Percentiles rank a stretch among this genome's conserved stretches.
Conservation (phyloP, 2,113 vertebrate species). For the Ptilonorhynchus violaceus region DNA sequence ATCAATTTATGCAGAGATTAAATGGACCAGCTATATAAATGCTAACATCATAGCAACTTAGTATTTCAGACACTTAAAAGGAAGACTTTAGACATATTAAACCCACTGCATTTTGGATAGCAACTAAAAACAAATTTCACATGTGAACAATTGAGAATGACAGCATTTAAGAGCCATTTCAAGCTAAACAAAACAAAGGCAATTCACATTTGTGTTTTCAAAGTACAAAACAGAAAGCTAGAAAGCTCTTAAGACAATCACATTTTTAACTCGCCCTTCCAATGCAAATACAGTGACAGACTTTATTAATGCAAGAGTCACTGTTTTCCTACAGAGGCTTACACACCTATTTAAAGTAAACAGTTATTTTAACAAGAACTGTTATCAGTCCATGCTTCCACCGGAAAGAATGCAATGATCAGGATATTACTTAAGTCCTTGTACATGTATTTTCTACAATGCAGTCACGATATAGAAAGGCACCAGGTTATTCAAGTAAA, state of each 20-base stretch:
- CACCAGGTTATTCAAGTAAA: slow-evolving; percentile 56
- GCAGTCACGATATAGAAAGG: slow-evolving; percentile 25
- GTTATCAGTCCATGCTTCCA: neutral
- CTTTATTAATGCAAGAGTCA: neutral
- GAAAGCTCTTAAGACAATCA: neutral
- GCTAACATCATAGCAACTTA: neutral
- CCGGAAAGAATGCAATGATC: neutral
- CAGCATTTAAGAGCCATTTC: neutral
- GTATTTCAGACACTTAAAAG: neutral
- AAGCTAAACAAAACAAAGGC: neutral
- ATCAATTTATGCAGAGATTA: neutral
- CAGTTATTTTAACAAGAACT: neutral
- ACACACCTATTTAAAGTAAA: neutral
- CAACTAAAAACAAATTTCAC: neutral
- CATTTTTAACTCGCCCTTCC: neutral
- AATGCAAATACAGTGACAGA: neutral
- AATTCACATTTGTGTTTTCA: slow-evolving; percentile 1
- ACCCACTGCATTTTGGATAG: neutral
- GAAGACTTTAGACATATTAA: slow-evolving; percentile 7
- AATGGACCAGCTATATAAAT: neutral
- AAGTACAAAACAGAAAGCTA: neutral
- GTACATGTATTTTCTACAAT: slow-evolving; percentile 11
- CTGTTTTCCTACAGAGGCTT: neutral
- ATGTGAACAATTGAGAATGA: neutral
- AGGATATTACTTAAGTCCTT: neutral